Evolutionary conservation across 92 coral and sea anemone species (phyloP).

Genomic region (Meandrina meandrites): DNA sequence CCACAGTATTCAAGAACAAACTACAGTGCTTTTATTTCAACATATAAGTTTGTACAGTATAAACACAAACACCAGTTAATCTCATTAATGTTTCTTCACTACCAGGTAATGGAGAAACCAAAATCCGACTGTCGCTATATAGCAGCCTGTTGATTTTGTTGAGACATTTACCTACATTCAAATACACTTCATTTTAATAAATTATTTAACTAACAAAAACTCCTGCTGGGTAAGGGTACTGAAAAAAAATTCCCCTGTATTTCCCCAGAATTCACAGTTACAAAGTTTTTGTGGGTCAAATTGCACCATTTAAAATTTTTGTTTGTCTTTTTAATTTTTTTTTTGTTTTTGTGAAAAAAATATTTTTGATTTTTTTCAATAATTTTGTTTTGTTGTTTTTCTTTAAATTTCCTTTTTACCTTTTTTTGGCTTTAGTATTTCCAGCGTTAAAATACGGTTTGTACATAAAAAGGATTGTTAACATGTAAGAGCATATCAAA

Average conservation of each 20-base stretch:
- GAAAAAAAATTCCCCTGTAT: slow-evolving; percentile 12
- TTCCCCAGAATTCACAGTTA: background rate
- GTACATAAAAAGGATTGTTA: background rate
- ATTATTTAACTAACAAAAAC: background rate
- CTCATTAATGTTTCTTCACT: slow-evolving; percentile 38
- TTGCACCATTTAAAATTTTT: background rate
- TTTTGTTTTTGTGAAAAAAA: background rate
- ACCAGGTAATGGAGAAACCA: slow-evolving; percentile 48
- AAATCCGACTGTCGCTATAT: background rate
- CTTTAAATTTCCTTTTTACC: background rate
- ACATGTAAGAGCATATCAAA: too few species aligned
- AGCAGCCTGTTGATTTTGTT: slow-evolving; percentile 28
- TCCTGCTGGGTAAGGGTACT: slow-evolving; percentile 23
- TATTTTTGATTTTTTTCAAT: slow-evolving; percentile 10
- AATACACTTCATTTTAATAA: background rate
- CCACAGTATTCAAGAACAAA: background rate
- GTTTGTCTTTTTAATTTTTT: background rate
- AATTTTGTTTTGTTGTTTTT: background rate
- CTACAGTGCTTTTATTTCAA: slow-evolving; percentile 27
- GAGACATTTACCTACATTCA: background rate
- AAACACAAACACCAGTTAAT: slow-evolving; percentile 10
- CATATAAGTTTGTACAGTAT: slow-evolving; percentile 6
- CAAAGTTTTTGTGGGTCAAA: background rate
- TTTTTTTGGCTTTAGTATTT: slow-evolving; percentile 8
- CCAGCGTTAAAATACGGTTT: slow-evolving; percentile 1